These are phyloP conservation scores for Tolypeutes matacus DNA, from an alignment of 2,797 vertebrate species.

Conservation along the genomic window DNA sequence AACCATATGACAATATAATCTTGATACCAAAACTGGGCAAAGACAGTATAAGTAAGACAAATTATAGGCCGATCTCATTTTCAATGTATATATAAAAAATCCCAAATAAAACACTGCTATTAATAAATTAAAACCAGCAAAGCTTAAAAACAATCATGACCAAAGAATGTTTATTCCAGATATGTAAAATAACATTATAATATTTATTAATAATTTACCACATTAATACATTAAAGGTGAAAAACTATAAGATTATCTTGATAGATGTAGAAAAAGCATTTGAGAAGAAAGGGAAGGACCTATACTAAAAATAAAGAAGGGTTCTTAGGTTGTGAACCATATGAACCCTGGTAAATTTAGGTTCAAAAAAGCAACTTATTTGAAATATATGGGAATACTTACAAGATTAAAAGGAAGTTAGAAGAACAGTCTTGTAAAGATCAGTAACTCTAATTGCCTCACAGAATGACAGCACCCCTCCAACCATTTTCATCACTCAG, in stretches of 20 bases:
- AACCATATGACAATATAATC: background rate
- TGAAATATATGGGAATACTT: background rate
- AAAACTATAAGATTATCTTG: background rate
- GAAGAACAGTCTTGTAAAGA: background rate
- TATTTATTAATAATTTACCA: background rate
- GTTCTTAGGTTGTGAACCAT: background rate
- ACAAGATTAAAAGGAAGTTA: background rate
- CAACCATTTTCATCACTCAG: background rate
- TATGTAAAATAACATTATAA: background rate
- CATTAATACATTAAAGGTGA: background rate
- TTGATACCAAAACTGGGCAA: background rate
- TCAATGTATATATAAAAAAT: constrained; percentile 35
- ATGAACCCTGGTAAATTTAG: background rate
- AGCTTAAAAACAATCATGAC: background rate
- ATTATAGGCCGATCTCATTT: background rate
- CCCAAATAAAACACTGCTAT: background rate
- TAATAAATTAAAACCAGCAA: background rate
- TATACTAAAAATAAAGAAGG: too few relatives aligned
- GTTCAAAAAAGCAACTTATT: background rate
- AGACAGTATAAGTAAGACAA: background rate
- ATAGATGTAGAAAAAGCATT: background rate
- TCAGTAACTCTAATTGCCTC: background rate
- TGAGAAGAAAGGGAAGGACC: background rate
- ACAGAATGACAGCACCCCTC: too few relatives aligned
- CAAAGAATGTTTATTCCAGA: background rate